These are phyloP conservation scores for Notolepis coatsorum DNA, from an alignment of 2,797 vertebrate genomes.

Conservation along the genomic window DNA sequence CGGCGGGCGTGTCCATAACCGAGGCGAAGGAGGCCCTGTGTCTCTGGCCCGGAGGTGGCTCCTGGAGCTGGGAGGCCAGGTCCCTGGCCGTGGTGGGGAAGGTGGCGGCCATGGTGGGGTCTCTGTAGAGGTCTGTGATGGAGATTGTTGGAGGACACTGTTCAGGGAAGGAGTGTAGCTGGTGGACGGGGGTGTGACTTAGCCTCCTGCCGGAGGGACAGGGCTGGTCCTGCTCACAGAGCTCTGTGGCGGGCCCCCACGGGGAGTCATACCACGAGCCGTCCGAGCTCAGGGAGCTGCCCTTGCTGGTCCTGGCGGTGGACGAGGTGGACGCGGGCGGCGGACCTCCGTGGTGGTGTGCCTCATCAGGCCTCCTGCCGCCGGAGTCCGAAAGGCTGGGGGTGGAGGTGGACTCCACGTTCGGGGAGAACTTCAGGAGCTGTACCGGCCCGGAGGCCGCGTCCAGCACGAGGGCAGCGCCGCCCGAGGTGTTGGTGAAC, in stretches of 20 bases:
- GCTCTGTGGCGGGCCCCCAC: conserved; percentile 86
- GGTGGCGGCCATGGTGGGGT: conserved; percentile 79
- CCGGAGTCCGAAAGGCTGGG: conserved; percentile 75
- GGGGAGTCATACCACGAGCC: conserved; percentile 96
- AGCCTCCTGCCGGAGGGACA: conserved; percentile 74
- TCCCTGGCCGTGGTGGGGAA: conserved; percentile 75
- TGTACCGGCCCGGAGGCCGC: conserved; percentile 88
- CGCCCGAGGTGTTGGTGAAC: conserved; percentile 87
- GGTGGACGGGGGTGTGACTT: conserved; percentile 76
- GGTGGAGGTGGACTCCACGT: conserved; percentile 79
- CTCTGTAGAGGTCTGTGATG: conserved; percentile 85
- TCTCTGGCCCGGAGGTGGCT: conserved; percentile 60
- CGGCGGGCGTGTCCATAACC: conserved; percentile 84
- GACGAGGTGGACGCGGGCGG: conserved; percentile 81
- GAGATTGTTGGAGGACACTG: conserved; percentile 85
- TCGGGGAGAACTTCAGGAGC: conserved; percentile 92
- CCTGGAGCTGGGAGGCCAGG: conserved; percentile 78
- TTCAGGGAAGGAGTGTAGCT: conserved; percentile 81
- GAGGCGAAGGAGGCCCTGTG: conserved; percentile 89
- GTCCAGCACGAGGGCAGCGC: conserved; percentile 70
- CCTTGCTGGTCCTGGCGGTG: conserved; percentile 90
- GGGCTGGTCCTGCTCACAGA: conserved; percentile 82
- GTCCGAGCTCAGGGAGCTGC: conserved; percentile 93
- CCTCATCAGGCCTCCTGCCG: conserved; percentile 66
- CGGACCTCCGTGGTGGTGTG: conserved; percentile 62